Evolutionary conservation across 2,888 invertebrate species (phyloP), one percentile per base, ranked within the genome.

Genomic region (Eupithecia exiguata): DNA sequence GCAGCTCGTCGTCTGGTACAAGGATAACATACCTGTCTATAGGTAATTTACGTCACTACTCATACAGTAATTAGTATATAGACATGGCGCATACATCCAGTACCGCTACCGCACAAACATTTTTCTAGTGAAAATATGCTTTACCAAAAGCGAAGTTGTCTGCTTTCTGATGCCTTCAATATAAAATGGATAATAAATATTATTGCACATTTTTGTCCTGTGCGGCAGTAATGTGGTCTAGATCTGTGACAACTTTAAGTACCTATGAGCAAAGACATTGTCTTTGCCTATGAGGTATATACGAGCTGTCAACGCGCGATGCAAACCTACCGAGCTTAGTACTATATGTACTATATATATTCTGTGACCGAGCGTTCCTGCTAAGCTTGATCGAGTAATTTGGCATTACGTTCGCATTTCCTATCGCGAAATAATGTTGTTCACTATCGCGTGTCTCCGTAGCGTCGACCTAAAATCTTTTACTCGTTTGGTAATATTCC

Each of bases 1-100:
- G 76, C 95, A 97, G 67, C 95, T 98, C 70, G 97, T 98, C 83
- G 97, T 98, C 70, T 98, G 98, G 98, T 98, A 98, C 91, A 98
- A 98, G 90, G 97, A 97, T 88, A 97, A 98, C 89, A 96, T 96
- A 78, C 98, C 98, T 78, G 97, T 98, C 84, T 98, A 98, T 95
- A 98, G 98, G 98, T 98, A 88, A 84, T 85, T 74, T 35, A 65
- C 49, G 49, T 53, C 21, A 53, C 10, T 21, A 53, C 49, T 21
- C 49, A 21, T n/a, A n/a, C n/a, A n/a, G n/a, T 4, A 53, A 46
- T 46, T 16, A 49, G n/a, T n/a, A n/a, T n/a, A n/a, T 3, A 10
- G 49, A 49, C 1, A n/a, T 6, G 10, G n/a, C 49, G n/a, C 10
- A n/a, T n/a, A 49, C n/a, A n/a, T 5, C 5, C 16, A 43, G 43